These are phyloP conservation scores for Trematocara macrostoma DNA, from an alignment of 2,113 vertebrate genomes.

Conservation along the genomic window DNA sequence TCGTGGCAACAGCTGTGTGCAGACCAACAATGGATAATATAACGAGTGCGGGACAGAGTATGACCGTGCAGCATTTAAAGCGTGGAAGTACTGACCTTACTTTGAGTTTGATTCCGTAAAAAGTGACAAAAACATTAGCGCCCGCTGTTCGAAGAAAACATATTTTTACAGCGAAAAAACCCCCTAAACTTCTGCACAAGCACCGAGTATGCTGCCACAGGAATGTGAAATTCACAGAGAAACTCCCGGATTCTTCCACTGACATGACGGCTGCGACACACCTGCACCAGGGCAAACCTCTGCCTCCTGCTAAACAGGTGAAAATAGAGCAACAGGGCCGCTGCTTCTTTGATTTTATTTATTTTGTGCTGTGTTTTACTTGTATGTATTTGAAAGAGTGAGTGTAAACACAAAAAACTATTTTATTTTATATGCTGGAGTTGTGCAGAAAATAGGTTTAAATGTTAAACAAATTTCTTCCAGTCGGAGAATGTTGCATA, in stretches of 20 bases:
- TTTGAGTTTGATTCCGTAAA: neutral
- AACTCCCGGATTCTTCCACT: neutral
- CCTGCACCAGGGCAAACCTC: neutral
- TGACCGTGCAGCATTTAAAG: neutral
- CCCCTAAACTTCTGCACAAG: neutral
- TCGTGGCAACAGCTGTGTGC: neutral
- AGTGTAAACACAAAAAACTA: neutral
- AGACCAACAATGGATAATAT: neutral
- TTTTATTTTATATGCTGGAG: neutral
- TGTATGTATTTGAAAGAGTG: neutral
- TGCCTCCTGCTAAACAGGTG: neutral
- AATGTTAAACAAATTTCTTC: too few relatives aligned
- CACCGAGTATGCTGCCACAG: neutral
- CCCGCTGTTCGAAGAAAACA: rapidly evolving
- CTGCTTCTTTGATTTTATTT: neutral
- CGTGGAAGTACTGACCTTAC: neutral
- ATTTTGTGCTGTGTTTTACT: neutral
- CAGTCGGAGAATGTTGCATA: too few relatives aligned
- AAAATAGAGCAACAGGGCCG: neutral
- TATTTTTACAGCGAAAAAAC: rapidly evolving
- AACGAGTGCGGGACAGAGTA: neutral
- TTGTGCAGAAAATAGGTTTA: too few relatives aligned
- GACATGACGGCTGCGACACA: neutral
- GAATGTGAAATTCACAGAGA: neutral
- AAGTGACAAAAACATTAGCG: neutral